Evolutionary conservation across 2,888 invertebrate species (phyloP), one percentile per base, ranked within the genome.

Genomic region (Archips crataeganus): DNA sequence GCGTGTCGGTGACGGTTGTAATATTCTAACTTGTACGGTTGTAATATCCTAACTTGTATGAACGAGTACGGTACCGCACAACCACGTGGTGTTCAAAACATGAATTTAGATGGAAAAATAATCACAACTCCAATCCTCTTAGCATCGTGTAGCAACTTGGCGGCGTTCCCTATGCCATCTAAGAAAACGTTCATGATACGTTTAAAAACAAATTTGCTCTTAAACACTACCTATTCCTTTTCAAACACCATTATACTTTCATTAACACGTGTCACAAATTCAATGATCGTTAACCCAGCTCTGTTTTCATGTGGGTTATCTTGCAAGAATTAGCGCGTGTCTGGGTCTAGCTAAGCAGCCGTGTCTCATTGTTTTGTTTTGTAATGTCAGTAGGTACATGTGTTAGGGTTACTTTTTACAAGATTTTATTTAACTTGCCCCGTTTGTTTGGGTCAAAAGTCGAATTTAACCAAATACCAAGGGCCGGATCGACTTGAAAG

Each of bases 271-370:
- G 57, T 67, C 57, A 51, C 15, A 65, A 65, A 65, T 65, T 65
- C 49, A 51, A 65, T 65, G 65, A 51, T 45, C 49, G 49, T 51
- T 65, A 51, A 36, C 36, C 32, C n/a, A 49, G 36, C 15, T 65
- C 47, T 13, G 23, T 32, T 3, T 4, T 36, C 82, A 65, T 63
- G 82, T 87, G 82, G 88, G 87, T 87, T 88, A 90, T 85, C 85
- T 81, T 75, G 77, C 77, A 82, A 75, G 84, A 91, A 92, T 84
- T 88, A 90, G 93, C 85, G 92, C 92, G 85, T 92, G 87, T 85
- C 87, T 85, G 81, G 80, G 78, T 83, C 82, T 84, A 84, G 84
- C 81, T 85, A 79, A 88, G 82, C 79, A 76, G 77, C 83, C 82
- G 83, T 80, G 80, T 83, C 86, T 82, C 81, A 86, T 87, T 88